A percentile compares a stretch with the other conserved stretches of the same genome.
phyloP scores from a whole-genome alignment of 2,797 vertebrate species.

The Atherinosoma microstoma region DNA sequence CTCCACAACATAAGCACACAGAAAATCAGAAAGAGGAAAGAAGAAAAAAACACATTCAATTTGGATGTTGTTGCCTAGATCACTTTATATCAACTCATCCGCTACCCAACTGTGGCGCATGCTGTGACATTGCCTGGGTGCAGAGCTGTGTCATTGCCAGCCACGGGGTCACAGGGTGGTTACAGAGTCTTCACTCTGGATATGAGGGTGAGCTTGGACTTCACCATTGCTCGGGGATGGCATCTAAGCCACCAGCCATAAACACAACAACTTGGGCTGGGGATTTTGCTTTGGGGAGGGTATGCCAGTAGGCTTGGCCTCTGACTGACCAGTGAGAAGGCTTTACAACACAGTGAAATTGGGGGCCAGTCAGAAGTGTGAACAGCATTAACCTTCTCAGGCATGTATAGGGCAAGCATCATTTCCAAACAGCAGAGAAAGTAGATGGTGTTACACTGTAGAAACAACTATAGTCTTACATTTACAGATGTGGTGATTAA shows the following conservation, averaged over 20 bases:
- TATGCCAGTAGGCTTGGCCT: conserved; percentile 59
- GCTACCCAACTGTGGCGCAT: conserved; percentile 72
- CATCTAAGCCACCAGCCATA: conserved; percentile 72
- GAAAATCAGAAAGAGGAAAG: conserved; percentile 68
- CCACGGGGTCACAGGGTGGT: conserved; percentile 76
- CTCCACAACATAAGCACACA: conserved; percentile 82
- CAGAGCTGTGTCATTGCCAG: conserved; percentile 75
- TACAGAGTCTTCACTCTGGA: conserved; percentile 71
- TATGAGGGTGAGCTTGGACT: conserved; percentile 73
- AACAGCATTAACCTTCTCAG: conserved; percentile 78
- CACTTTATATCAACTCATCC: conserved; percentile 84
- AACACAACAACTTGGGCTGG: conserved; percentile 63
- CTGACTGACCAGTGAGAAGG: conserved; percentile 60
- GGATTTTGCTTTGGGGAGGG: conserved; percentile 64
- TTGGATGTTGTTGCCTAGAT: conserved; percentile 83
- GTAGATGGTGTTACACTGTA: conserved; percentile 29
- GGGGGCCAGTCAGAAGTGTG: conserved; percentile 77
- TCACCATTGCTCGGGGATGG: conserved; percentile 78
- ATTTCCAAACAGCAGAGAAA: conserved; percentile 59
- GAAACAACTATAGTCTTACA: conserved; percentile 17
- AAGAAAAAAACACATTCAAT: conserved; percentile 80
- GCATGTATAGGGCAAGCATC: conserved; percentile 64
- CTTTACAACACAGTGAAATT: conserved; percentile 72
- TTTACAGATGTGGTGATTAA: conserved; percentile 37
- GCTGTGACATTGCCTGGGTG: conserved; percentile 77